Base-by-base conservation (phyloP, 64 coral and sea anemone species). In the Montipora efflorescens region DNA sequence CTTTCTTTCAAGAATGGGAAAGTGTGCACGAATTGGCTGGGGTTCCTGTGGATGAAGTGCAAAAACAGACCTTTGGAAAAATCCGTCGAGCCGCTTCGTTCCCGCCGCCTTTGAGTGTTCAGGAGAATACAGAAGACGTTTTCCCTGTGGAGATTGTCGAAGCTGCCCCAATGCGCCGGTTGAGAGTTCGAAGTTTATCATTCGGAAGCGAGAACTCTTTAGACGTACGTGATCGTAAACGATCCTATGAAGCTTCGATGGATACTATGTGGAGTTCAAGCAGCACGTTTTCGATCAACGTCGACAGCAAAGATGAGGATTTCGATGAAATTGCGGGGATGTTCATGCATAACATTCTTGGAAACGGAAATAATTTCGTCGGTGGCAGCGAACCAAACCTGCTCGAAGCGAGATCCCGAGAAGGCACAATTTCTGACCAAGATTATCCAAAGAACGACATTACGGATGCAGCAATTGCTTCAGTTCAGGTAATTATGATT, bases 251-350 rank as follows among this genome's bases (percentile, higher is more conserved):
- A 70, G 84, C 69, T 7, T 98, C 96, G 8, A 98, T 94, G 84
- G 96, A 98, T 68, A 98, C 96, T 1, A 55, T 98, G 12, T 98
- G 96, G 96, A 90, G 96, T 48, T 98, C 96, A 2, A 87, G 83
- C 46, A 98, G 92, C 72, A 94, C 96, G 7, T 98, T 98, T 82
- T 98, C 96, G 7, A 92, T 98, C 62, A 98, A 95, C 74, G 75
- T 95, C 14, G 95, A 97, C 67, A 19, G 78, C 13, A 80, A 36
- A 67, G 95, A 97, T 3, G 92, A 94, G 0, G 96, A 93, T n/a
- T 16, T 69, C 64, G 92, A 88, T 46, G 85, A 78, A 80, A 74
- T 9, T 12, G 52, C 46, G 0, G 67, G 67, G 43, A 44, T 75
- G 45, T 74, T 67, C 20, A 85, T 93, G 8, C 76, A 93, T 18